These are phyloP conservation scores for Mesoclemmys tuberculata DNA, from an alignment of 2,113 vertebrate genomes.

Conservation along the genomic window DNA sequence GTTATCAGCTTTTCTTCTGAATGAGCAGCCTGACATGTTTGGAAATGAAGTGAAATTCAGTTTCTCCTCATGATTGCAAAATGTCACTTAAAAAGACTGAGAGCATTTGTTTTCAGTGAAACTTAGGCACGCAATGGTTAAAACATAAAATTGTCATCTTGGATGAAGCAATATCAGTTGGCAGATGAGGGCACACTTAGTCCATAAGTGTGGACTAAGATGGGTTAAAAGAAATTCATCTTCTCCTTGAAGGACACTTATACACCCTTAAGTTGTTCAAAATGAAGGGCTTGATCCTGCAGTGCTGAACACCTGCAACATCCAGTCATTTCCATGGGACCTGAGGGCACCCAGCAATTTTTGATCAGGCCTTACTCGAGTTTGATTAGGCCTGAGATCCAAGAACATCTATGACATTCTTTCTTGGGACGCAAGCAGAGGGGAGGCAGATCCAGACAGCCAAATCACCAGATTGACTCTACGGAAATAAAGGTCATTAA, in stretches of 20 bases:
- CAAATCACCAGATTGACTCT: neutral
- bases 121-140: neutral
- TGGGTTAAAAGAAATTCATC: neutral
- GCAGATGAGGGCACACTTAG: neutral
- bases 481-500: neutral
- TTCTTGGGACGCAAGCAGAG: neutral
- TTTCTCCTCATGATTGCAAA: constrained; percentile 19
- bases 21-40: neutral
- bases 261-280: neutral
- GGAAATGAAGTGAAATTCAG: constrained; percentile 19
- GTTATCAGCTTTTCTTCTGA: constrained; percentile 14
- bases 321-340: neutral
- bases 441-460: neutral
- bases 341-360: neutral
- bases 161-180: neutral
- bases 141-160: neutral
- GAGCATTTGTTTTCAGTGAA: neutral
- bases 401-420: neutral
- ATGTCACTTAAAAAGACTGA: neutral
- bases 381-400: neutral
- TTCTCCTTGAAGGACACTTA: neutral
- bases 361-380: neutral
- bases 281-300: neutral
- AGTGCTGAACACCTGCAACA: neutral
- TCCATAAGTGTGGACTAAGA: neutral